phyloP scores from a whole-genome alignment of 2,888 invertebrate genomes.

The Agrilus biguttatus region DNA sequence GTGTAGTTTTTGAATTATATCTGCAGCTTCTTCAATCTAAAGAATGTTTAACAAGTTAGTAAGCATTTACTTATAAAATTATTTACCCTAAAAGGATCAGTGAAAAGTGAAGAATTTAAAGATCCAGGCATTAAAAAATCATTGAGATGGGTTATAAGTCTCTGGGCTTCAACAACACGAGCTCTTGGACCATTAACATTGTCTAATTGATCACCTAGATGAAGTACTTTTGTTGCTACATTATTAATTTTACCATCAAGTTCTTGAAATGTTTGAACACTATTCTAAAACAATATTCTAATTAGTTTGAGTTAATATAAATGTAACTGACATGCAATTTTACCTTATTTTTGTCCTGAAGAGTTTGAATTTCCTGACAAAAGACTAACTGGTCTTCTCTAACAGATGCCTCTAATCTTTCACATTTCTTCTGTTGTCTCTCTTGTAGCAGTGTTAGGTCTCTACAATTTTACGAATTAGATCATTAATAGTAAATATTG shows the following conservation, averaged over 20 bases:
- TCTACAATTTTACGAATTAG: constrained; percentile 18
- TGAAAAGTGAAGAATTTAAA: constrained; percentile 72
- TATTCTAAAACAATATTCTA: constrained; percentile 38
- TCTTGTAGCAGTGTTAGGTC: constrained; percentile 61
- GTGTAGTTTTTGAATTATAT: constrained; percentile 92
- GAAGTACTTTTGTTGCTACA: constrained; percentile 93
- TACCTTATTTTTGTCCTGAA: constrained; percentile 78
- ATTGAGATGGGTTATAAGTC: constrained; percentile 79
- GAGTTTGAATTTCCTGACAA: constrained; percentile 62
- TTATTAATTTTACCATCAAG: constrained; percentile 91
- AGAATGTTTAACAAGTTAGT: constrained; percentile 13
- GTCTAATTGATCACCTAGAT: constrained; percentile 96
- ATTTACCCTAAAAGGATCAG: constrained; percentile 61
- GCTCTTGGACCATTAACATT: constrained; percentile 91
- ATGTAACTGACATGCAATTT: neutral
- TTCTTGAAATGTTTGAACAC: constrained; percentile 79
- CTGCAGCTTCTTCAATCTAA: constrained; percentile 86
- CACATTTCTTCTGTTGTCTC: constrained; percentile 73
- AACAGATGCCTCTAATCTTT: constrained; percentile 63
- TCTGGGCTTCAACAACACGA: constrained; percentile 87
- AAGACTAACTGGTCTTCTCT: constrained; percentile 78
- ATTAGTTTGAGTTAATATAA: neutral
- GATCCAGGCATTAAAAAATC: constrained; percentile 83
- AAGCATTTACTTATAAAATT: neutral
- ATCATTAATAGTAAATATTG: neutral